Percentiles rank a stretch among this genome's conserved stretches.
Evolutionary conservation across 2,113 vertebrate species (phyloP).

Genomic region (Elephas maximus): DNA sequence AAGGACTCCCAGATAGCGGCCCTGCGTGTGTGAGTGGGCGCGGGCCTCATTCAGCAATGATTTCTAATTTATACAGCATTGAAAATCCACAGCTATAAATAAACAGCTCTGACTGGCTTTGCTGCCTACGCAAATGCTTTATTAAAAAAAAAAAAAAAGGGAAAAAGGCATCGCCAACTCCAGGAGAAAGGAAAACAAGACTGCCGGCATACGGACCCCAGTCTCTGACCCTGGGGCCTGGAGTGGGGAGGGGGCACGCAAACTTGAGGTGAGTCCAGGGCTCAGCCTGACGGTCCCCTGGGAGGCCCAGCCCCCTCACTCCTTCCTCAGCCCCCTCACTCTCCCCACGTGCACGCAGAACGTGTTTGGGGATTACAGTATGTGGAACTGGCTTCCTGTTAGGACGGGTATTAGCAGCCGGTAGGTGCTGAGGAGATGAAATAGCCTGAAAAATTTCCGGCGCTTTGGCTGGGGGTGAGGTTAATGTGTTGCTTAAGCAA

Average conservation of each 20-base stretch:
- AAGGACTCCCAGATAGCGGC: constrained; percentile 86
- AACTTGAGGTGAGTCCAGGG: neutral
- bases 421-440: constrained; percentile 68
- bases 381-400: constrained; percentile 76
- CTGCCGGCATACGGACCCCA: neutral
- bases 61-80: constrained; percentile 90
- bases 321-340: neutral
- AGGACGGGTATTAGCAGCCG: constrained; percentile 60
- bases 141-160: constrained; percentile 71
- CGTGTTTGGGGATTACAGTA: constrained; percentile 49
- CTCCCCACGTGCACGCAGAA: neutral
- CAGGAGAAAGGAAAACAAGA: constrained; percentile 69
- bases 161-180: constrained; percentile 39
- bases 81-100: constrained; percentile 89
- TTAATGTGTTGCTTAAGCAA: constrained; percentile 29
- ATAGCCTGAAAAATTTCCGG: constrained; percentile 62
- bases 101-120: constrained; percentile 87
- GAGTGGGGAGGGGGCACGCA: neutral
- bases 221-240: neutral
- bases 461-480: neutral
- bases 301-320: neutral
- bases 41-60: constrained; percentile 87
- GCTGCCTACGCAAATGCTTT: constrained; percentile 83
- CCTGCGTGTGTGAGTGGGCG: constrained; percentile 85
- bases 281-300: neutral